A percentile compares a stretch with the other conserved stretches of the same genome.
These are phyloP conservation scores for Thomomys bottae DNA, from an alignment of 2,113 vertebrate species.

Conservation along the genomic window DNA sequence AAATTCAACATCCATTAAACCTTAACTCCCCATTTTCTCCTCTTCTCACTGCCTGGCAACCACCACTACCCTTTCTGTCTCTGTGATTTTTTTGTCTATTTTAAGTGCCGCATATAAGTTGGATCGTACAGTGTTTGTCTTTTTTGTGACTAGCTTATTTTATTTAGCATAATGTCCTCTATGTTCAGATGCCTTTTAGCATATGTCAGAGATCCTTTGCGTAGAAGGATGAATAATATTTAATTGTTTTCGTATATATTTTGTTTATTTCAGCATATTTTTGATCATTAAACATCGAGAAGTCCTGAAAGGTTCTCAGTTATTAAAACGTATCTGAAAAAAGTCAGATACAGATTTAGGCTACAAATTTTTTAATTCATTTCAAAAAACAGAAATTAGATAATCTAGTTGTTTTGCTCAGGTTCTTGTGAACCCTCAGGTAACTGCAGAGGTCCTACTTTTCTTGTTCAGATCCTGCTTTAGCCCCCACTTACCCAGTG, in stretches of 20 bases:
- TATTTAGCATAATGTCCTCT: background rate
- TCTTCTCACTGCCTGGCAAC: background rate
- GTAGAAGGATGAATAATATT: background rate
- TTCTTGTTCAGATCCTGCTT: background rate
- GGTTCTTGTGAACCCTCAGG: background rate
- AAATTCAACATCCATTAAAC: background rate
- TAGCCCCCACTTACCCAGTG: background rate
- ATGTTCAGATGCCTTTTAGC: background rate
- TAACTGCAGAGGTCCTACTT: too few relatives aligned
- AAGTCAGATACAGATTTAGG: constrained; percentile 40
- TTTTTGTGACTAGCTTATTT: background rate
- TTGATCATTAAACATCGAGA: constrained; percentile 49
- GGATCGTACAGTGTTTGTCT: background rate
- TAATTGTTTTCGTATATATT: background rate
- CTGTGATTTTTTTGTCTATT: background rate
- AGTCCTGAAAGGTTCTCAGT: background rate
- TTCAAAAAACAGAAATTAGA: background rate
- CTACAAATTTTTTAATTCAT: background rate
- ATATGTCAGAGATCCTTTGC: background rate
- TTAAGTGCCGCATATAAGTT: background rate
- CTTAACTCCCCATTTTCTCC: background rate
- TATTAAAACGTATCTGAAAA: constrained; percentile 24
- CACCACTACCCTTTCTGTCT: background rate
- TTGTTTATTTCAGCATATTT: background rate
- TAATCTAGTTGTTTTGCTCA: background rate